Evolutionary conservation across 2,797 vertebrate genomes (phyloP).

Genomic region (Tokudaia tokunoshimensis): DNA sequence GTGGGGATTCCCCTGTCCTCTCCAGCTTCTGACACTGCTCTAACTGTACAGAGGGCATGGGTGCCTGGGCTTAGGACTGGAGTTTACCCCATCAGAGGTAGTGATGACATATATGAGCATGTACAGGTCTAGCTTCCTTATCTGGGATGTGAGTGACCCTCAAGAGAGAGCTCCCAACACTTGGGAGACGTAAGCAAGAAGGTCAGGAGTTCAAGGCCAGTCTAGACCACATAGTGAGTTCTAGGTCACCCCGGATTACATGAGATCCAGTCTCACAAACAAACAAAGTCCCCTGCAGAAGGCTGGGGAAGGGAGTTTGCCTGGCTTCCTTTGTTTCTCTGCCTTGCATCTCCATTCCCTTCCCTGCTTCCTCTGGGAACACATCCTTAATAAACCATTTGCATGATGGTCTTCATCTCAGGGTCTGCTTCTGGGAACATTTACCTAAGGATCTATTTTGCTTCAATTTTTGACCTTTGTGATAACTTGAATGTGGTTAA

Average conservation of each 20-base stretch:
- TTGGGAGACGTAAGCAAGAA: neutral
- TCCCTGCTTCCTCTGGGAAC: neutral
- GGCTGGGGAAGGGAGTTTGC: neutral
- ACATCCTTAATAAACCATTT: neutral
- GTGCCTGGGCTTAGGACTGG: neutral
- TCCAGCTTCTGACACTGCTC: neutral
- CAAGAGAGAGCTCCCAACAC: neutral
- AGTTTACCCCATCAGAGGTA: neutral
- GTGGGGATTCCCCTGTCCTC: neutral
- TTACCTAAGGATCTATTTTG: constrained; percentile 14
- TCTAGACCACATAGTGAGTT: neutral
- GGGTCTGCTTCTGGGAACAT: neutral
- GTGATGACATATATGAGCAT: neutral
- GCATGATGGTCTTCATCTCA: neutral
- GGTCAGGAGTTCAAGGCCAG: neutral
- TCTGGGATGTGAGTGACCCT: neutral
- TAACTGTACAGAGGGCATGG: neutral
- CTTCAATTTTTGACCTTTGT: constrained; percentile 30
- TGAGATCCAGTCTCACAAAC: neutral
- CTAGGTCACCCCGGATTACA: neutral
- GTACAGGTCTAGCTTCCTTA: constrained; percentile 10
- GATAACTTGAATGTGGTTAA: constrained; percentile 41
- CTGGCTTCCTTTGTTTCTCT: neutral
- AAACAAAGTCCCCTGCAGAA: neutral
- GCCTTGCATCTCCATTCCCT: neutral